phyloP scores from a whole-genome alignment of 2,113 vertebrate species.

The Hemiscyllium ocellatum region DNA sequence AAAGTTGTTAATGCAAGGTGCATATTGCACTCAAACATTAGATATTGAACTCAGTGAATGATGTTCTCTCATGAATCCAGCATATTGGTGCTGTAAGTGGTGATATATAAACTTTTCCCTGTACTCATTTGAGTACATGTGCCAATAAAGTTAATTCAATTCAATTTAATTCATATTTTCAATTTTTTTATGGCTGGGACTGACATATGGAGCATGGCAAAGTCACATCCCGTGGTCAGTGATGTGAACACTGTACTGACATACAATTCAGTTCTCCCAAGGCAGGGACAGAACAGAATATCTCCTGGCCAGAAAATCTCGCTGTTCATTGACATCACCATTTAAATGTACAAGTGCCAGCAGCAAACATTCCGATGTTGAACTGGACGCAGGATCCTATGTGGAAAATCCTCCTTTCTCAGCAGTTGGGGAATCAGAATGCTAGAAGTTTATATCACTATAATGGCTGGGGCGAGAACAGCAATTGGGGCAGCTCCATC shows the following conservation, averaged over 20 bases:
- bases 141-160: too few relatives aligned
- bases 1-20: not conserved
- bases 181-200: too few relatives aligned
- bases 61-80: too few relatives aligned
- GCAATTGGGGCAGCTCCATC: not conserved
- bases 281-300: not conserved
- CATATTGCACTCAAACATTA: not conserved
- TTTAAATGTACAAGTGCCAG: not conserved
- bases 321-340: not conserved
- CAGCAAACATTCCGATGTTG: not conserved
- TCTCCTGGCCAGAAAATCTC: not conserved
- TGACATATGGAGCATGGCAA: not conserved
- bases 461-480: not conserved
- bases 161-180: too few relatives aligned
- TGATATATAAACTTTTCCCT: too few relatives aligned
- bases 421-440: not conserved
- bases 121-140: too few relatives aligned
- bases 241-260: not conserved
- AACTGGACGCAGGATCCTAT: not conserved
- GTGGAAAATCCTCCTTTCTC: not conserved
- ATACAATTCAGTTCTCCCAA: not conserved
- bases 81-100: too few relatives aligned
- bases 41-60: too few relatives aligned
- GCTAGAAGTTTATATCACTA: not conserved
- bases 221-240: not conserved